Base-by-base conservation (phyloP, 2,113 vertebrate genomes). In the Meleagris gallopavo region DNA sequence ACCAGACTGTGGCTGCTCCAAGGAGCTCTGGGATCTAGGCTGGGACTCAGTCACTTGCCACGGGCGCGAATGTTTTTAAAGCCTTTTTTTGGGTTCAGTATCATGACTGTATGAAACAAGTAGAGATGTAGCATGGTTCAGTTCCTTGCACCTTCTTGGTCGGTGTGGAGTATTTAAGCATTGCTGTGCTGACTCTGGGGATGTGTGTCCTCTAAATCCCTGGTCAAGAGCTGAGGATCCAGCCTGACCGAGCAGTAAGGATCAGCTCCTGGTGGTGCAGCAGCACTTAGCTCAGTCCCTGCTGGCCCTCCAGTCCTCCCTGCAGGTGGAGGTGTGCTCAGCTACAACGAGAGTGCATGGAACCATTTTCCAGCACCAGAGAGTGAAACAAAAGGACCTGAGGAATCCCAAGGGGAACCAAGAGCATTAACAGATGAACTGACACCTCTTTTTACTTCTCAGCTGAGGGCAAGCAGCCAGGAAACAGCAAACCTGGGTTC, bases 51-150 rank as follows among this genome's bases (percentile, higher is more conserved):
- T 24, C 46, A 13, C 22, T 50, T 64, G 38, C 13, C 41, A 70
- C 24, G 21, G 48, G n/a, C 7, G 10, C n/a, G n/a, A 54, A 40
- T 20, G 29, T 19, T 2, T 36, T 34, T 25, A 36, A 62, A 84
- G 43, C 21, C 55, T 29, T 62, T 17, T 66, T 55, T 52, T 52
- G 30, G 22, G 34, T 38, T 43, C 41, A 25, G 19, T 10, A 2
- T 67, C 38, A 11, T 15, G 6, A 3, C n/a, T 34, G 48, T 38
- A 52, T 6, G 30, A 50, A 71, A 29, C 8, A 34, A 46, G 30
- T 34, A 14, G 32, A n/a, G 20, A 5, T 30, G 18, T 4, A 55
- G 22, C 27, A 66, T 18, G 5, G 32, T 10, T 70, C 0, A 0
- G 45, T 62, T 76, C 40, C 25, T 36, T 32, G 27, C 11, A 15